Conservation (phyloP, 1,140 invertebrate species). For the Ganaspis sp. region DNA sequence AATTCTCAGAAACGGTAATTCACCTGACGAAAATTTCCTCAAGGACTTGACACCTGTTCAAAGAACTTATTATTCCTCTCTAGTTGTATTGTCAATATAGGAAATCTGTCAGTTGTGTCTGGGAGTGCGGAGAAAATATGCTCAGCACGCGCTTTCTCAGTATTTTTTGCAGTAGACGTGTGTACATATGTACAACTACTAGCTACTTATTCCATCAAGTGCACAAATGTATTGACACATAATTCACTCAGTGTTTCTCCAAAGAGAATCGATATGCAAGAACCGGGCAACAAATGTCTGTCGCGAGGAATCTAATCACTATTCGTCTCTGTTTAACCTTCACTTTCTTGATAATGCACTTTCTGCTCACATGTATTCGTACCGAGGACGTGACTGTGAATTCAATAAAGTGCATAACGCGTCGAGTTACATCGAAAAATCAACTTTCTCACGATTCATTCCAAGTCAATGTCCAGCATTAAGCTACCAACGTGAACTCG, state of each 20-base stretch:
- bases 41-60: background rate
- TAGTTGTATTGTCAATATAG: background rate
- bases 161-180: background rate
- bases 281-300: conserved; percentile 38
- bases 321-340: conserved; percentile 39
- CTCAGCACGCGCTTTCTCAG: conserved; percentile 7
- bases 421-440: conserved; percentile 62
- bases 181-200: background rate
- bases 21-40: background rate
- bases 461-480: conserved; percentile 32
- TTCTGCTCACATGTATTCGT: conserved; percentile 53
- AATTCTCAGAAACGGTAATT: background rate
- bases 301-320: conserved; percentile 40
- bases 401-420: conserved; percentile 64
- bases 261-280: conserved; percentile 32
- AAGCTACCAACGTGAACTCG: conserved; percentile 28
- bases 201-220: background rate
- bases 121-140: background rate
- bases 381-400: conserved; percentile 65
- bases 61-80: conserved; percentile 19
- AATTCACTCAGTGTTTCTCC: conserved; percentile 20
- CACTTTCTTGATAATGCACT: conserved; percentile 53
- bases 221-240: conserved; percentile 29
- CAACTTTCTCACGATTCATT: conserved; percentile 68
- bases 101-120: conserved; percentile 1